Conservation (phyloP, 2,888 invertebrate species). For the Tromatobia lineatoria region DNA sequence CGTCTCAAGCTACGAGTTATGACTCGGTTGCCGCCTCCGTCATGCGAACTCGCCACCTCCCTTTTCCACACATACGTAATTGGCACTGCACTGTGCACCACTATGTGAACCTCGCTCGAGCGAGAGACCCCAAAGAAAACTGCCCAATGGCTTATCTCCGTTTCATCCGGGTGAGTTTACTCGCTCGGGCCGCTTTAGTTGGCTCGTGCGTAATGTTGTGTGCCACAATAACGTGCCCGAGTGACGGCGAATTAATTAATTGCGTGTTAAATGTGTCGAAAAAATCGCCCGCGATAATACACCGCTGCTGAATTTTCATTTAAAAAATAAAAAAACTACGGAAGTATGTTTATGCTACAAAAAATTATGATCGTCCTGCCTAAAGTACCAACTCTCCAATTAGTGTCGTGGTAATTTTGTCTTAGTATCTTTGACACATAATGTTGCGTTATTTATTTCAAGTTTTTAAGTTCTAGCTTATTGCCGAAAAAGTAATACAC, state of each 20-base stretch:
- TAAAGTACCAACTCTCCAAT: too few relatives aligned
- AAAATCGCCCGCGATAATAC: neutral
- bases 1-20: conserved; percentile 80
- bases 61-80: conserved; percentile 54
- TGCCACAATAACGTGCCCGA: conserved; percentile 39
- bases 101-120: conserved; percentile 29
- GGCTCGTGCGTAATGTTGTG: conserved; percentile 48
- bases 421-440: too few relatives aligned
- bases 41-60: conserved; percentile 79
- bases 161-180: conserved; percentile 28
- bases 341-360: too few relatives aligned
- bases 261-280: conserved; percentile 54
- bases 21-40: conserved; percentile 84
- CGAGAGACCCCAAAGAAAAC: conserved; percentile 56
- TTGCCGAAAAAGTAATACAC: too few relatives aligned
- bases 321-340: neutral
- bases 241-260: conserved; percentile 66
- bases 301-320: neutral
- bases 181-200: neutral
- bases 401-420: too few relatives aligned
- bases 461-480: too few relatives aligned
- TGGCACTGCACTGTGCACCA: conserved; percentile 15
- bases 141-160: conserved; percentile 80
- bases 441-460: too few relatives aligned
- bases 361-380: too few relatives aligned